A percentile compares a stretch with the other conserved stretches of the same genome.
phyloP scores from a whole-genome alignment of 2,113 vertebrate genomes.

The Poicephalus gulielmi region DNA sequence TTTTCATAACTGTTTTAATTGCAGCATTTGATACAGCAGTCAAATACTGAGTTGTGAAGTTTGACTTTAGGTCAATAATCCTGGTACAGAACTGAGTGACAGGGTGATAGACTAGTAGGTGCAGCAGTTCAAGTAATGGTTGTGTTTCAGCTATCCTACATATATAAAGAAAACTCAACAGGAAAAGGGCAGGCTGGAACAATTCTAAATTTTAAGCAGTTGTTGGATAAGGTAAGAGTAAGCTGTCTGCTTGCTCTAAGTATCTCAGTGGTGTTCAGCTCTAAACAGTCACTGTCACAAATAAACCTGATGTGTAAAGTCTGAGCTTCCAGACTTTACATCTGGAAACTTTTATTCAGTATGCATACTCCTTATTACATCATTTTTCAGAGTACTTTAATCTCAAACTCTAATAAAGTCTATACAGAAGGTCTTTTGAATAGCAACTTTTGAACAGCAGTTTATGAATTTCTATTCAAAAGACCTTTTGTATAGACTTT shows the following conservation, averaged over 20 bases:
- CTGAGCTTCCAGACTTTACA: not conserved
- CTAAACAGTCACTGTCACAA: not conserved
- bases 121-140: not conserved
- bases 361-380: not conserved
- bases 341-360: not conserved
- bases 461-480: not conserved
- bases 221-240: not conserved
- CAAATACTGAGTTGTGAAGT: not conserved
- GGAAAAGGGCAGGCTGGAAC: not conserved
- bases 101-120: not conserved
- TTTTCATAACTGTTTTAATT: not conserved
- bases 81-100: not conserved
- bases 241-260: not conserved
- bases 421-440: not conserved
- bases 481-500: not conserved
- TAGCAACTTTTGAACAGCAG: no score
- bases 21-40: not conserved
- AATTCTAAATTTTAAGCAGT: not conserved
- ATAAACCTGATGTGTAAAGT: not conserved
- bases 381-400: not conserved
- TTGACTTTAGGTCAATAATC: not conserved
- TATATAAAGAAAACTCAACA: not conserved
- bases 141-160: not conserved
- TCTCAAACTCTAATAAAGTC: not conserved
- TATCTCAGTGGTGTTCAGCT: not conserved